Percentiles rank a stretch among this genome's conserved stretches.
Evolutionary conservation across 2,888 invertebrate species (phyloP).

Genomic region (Ditylenchus weischeri): DNA sequence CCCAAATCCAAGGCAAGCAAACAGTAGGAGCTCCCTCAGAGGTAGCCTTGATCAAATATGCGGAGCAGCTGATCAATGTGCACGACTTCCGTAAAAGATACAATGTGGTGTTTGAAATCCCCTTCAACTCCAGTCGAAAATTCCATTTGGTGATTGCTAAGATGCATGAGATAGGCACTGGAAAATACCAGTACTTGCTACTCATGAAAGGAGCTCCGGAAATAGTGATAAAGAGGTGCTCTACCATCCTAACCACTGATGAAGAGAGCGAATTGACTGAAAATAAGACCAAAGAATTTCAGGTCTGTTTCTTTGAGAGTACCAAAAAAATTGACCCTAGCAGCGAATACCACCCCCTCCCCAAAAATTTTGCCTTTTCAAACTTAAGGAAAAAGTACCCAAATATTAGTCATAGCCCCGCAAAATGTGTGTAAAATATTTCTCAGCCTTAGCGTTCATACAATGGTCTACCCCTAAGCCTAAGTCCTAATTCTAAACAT

Average conservation of each 20-base stretch:
- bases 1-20: constrained; percentile 17
- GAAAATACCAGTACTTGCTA: constrained; percentile 30
- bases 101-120: constrained; percentile 43
- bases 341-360: no score
- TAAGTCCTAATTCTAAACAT: no score
- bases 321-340: no score
- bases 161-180: constrained; percentile 14
- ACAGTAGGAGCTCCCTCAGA: constrained; percentile 32
- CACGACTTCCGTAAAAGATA: constrained; percentile 9
- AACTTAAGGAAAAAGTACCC: no score
- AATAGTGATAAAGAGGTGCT: constrained; percentile 43
- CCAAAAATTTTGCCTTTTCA: no score
- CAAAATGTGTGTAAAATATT: no score
- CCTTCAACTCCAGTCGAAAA: constrained; percentile 50
- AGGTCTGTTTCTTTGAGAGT: constrained; percentile 15
- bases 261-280: constrained; percentile 8
- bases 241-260: constrained; percentile 34
- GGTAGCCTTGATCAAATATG: constrained; percentile 35
- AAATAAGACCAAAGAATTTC: constrained; percentile 32
- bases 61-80: constrained; percentile 29
- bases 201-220: constrained; percentile 52
- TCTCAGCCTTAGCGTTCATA: no score
- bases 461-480: no score
- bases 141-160: constrained; percentile 43
- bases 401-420: no score